phyloP scores from a whole-genome alignment of 2,113 vertebrate species.

The Strix aluco region DNA sequence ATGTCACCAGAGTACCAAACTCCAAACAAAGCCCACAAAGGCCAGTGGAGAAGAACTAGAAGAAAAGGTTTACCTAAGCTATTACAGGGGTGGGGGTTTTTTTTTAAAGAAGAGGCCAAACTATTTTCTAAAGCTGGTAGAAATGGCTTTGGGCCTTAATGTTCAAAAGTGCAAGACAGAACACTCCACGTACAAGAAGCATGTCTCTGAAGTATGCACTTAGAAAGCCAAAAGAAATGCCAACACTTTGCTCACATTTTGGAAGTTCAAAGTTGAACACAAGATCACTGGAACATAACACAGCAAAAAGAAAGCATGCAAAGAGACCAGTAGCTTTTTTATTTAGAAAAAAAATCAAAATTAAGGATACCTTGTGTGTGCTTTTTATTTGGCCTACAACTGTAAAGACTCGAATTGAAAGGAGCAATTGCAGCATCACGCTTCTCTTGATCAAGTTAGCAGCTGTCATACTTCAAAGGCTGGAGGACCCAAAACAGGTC shows the following conservation, averaged over 20 bases:
- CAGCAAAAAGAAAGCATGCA: background rate
- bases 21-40: background rate
- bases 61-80: background rate
- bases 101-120: background rate
- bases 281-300: background rate
- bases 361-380: too few relatives aligned
- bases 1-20: background rate
- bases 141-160: background rate
- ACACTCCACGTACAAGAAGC: background rate
- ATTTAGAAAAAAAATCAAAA: too few relatives aligned
- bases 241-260: background rate
- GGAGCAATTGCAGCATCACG: background rate
- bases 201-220: background rate
- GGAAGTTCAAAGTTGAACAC: background rate
- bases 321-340: background rate
- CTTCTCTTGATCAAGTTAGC: background rate
- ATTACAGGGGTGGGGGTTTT: background rate
- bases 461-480: background rate
- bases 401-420: constrained; percentile 18
- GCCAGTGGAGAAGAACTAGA: background rate
- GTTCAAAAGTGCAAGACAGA: background rate
- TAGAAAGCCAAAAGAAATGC: background rate
- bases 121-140: background rate
- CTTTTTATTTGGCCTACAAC: background rate
- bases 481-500: background rate